Evolutionary conservation across 1,140 invertebrate species (phyloP).

Genomic region (Trissolcus basalis): DNA sequence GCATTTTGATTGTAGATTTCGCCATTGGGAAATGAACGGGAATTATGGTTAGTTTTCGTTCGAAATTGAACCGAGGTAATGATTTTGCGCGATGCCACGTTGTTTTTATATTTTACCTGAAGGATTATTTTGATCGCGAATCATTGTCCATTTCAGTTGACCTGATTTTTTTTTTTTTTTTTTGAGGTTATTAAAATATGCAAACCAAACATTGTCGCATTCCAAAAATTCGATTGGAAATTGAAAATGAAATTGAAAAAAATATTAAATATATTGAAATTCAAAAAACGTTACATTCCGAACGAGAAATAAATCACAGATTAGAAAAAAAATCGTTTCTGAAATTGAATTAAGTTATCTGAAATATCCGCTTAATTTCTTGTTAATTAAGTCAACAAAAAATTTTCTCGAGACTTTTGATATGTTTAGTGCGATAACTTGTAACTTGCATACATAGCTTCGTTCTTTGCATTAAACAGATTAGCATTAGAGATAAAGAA

Average conservation of each 20-base stretch:
- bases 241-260: too few species aligned
- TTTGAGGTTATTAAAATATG: too few species aligned
- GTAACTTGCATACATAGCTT: slow-evolving; percentile 8
- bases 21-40: slow-evolving; percentile 41
- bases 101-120: slow-evolving; percentile 11
- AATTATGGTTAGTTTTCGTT: slow-evolving; percentile 38
- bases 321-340: too few species aligned
- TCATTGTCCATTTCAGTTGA: background rate
- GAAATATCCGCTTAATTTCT: slow-evolving; percentile 1
- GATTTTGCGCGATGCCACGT: slow-evolving; percentile 22
- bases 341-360: slow-evolving; percentile 3
- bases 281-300: too few species aligned
- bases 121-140: slow-evolving; percentile 15
- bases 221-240: too few species aligned
- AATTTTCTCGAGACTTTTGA: slow-evolving; percentile 20
- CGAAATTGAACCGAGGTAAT: slow-evolving; percentile 38
- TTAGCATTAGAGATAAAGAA: slow-evolving; percentile 19
- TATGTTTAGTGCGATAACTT: slow-evolving; percentile 23
- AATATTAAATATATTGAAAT: too few species aligned
- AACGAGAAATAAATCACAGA: too few species aligned
- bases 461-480: slow-evolving; percentile 14
- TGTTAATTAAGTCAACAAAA: slow-evolving; percentile 26
- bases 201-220: too few species aligned
- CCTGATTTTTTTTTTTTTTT: slow-evolving; percentile 1
- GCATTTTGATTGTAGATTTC: slow-evolving; percentile 42